Percentiles rank a stretch among this genome's conserved stretches.
Conservation (phyloP, 2,888 invertebrate species). For the Polymixis flavicincta region DNA sequence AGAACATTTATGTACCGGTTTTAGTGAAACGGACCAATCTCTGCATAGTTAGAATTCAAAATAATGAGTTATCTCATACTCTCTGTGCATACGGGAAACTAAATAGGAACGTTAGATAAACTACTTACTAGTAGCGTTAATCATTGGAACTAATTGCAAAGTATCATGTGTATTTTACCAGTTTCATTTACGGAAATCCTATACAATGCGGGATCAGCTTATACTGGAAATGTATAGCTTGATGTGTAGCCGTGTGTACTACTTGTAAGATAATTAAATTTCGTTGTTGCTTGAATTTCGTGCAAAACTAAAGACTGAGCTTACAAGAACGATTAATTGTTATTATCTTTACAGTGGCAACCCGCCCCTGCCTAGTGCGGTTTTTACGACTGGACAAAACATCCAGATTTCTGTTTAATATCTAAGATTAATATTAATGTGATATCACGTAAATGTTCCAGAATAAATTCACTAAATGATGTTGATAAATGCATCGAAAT, state of each 20-base stretch:
- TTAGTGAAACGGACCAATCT: background rate
- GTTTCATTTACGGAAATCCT: background rate
- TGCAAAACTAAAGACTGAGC: background rate
- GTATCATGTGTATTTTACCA: background rate
- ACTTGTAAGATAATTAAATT: background rate
- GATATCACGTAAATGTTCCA: too few relatives aligned
- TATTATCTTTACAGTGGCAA: background rate
- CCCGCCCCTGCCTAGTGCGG: too few relatives aligned
- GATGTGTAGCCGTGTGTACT: too few relatives aligned
- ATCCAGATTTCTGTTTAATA: too few relatives aligned
- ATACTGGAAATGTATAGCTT: too few relatives aligned
- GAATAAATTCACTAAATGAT: too few relatives aligned
- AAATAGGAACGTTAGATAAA: constrained; percentile 6
- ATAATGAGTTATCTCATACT: background rate
- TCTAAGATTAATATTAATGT: too few relatives aligned
- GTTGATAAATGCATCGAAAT: too few relatives aligned
- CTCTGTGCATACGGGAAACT: background rate
- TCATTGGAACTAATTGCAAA: constrained; percentile 17
- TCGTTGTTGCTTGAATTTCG: background rate
- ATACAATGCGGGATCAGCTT: too few relatives aligned
- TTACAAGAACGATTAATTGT: background rate
- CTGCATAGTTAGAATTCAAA: background rate
- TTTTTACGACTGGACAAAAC: too few relatives aligned
- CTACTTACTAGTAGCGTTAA: constrained; percentile 1
- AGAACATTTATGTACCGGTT: background rate